Evolutionary conservation across 2,113 vertebrate species (phyloP), one percentile per base, ranked within the genome.

Genomic region (Eulemur rufifrons): DNA sequence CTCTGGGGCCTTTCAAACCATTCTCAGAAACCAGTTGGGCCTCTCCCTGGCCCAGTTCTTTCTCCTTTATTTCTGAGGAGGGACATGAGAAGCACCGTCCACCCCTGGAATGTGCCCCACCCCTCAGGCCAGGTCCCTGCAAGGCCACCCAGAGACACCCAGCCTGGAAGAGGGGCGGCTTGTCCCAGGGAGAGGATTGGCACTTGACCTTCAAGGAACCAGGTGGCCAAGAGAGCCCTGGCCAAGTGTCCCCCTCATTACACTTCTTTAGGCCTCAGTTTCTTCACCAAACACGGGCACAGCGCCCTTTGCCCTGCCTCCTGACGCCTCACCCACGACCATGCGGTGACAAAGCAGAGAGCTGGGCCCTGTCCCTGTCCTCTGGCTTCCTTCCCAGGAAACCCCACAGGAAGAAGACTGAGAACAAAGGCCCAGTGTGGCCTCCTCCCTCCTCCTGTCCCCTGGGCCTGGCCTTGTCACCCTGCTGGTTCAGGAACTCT

Each of bases 231-330:
- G 42, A 10, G n/a, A 68, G 15, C 0, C 18, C 74, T 29, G 37
- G 8, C 1, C 7, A 2, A 39, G 9, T 0, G 1, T 45, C 50
- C 45, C 64, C 39, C 6, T 50, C 5, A 8, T 21, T 64, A 32
- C 0, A 1, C 63, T 63, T 20, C 15, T 89, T 89, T n/a, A 4
- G 1, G 4, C 63, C 80, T 91, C n/a, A 39, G 59, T 77, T 84
- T 78, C 69, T 29, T 66, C 50, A 32, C 8, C 20, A 32, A n/a
- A 47, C 23, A 61, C 4, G 63, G n/a, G 18, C 3, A 5, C 1
- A n/a, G 63, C 25, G 29, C 42, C 64, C 59, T 37, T 52, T 20
- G 86, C 32, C 56, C 37, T 20, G 20, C 27, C 32, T 52, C 39
- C 61, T 10, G 15, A 17, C 17, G 20, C 78, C 27, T 37, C 29